phyloP scores from a whole-genome alignment of 2,113 vertebrate species.

The Microcebus lehilahytsara region DNA sequence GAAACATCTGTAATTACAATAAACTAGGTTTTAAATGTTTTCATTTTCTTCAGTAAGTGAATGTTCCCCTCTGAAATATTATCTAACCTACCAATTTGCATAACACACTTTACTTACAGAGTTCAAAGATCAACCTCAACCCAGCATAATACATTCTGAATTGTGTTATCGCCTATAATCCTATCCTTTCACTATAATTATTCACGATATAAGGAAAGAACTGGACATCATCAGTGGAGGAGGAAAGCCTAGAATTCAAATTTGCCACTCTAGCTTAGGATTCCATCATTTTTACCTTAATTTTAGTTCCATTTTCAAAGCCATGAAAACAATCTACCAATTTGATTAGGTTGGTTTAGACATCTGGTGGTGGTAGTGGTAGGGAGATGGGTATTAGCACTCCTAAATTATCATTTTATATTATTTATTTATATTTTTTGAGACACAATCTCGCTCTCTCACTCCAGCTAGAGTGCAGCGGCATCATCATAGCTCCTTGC shows the following conservation, averaged over 20 bases:
- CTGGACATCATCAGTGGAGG: not conserved
- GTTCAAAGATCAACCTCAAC: not conserved
- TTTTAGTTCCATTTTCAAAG: constrained; percentile 17
- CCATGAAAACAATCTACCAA: not conserved
- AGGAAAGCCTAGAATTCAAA: not conserved
- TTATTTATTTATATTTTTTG: too few species aligned
- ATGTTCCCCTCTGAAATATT: constrained; percentile 6
- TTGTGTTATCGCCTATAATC: not conserved
- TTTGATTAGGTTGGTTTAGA: not conserved
- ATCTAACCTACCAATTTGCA: constrained; percentile 3
- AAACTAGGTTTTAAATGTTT: not conserved
- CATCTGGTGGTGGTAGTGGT: not conserved
- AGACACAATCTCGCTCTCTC: too few species aligned
- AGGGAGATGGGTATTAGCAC: not conserved
- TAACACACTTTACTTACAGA: not conserved
- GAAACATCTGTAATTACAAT: not conserved
- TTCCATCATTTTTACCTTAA: constrained; percentile 21
- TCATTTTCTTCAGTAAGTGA: not conserved
- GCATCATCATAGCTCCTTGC: too few species aligned
- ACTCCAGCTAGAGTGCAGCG: too few species aligned
- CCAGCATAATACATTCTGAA: not conserved
- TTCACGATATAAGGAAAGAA: not conserved
- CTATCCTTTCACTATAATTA: not conserved
- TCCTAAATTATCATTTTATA: not conserved
- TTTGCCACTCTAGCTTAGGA: not conserved